These are phyloP conservation scores for Hybos culiciformis DNA, from an alignment of 2,888 invertebrate genomes.

Conservation along the genomic window DNA sequence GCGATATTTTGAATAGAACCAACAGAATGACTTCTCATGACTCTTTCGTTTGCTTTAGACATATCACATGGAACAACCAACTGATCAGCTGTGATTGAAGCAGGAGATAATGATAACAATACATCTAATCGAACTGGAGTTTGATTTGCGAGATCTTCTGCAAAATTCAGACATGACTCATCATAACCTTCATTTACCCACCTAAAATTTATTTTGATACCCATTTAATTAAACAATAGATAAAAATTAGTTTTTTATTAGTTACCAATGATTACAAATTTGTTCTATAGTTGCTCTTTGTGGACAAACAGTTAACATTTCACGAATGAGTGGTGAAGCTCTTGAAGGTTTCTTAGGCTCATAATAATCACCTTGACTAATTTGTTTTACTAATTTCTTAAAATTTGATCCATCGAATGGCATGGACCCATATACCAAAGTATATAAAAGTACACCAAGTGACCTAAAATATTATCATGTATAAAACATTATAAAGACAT, in stretches of 20 bases:
- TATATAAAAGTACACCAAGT: slow-evolving; percentile 90
- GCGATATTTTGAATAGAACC: slow-evolving; percentile 61
- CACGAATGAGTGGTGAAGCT: slow-evolving; percentile 85
- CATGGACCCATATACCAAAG: slow-evolving; percentile 98
- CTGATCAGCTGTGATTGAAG: slow-evolving; percentile 61
- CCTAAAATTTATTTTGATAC: slow-evolving; percentile 21
- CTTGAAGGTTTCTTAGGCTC: slow-evolving; percentile 90
- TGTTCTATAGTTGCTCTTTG: slow-evolving; percentile 82
- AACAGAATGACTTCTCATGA: slow-evolving; percentile 52
- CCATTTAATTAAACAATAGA: not conserved
- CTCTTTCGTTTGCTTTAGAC: slow-evolving; percentile 39
- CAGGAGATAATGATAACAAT: slow-evolving; percentile 70
- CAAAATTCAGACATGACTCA: slow-evolving; percentile 67
- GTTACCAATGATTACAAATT: slow-evolving; percentile 81
- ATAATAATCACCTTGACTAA: slow-evolving; percentile 93
- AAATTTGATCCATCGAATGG: slow-evolving; percentile 98
- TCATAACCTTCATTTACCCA: slow-evolving; percentile 88
- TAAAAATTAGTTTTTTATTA: slow-evolving; percentile 48
- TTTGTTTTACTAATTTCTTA: slow-evolving; percentile 89
- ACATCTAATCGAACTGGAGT: slow-evolving; percentile 82
- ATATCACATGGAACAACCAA: slow-evolving; percentile 50
- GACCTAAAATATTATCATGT: too few relatives aligned
- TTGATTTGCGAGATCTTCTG: slow-evolving; percentile 78
- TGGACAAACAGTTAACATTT: slow-evolving; percentile 89
- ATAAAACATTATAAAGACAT: too few relatives aligned